Percentiles rank a stretch among this genome's conserved stretches.
Conservation (phyloP, 2,797 vertebrate species). For the Schizothorax lantsangensis region DNA sequence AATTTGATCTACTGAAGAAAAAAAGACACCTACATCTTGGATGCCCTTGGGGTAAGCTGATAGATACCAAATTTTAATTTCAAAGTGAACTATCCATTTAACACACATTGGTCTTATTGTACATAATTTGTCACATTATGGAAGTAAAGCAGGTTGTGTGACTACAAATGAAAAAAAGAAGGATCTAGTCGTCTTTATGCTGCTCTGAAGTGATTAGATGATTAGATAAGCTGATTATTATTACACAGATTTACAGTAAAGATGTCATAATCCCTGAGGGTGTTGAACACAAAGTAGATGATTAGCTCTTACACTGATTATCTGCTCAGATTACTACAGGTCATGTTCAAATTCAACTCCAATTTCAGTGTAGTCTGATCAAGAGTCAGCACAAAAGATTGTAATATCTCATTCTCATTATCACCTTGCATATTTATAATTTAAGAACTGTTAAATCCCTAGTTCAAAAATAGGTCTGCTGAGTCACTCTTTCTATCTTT, state of each 20-base stretch:
- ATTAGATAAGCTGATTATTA: conserved; percentile 20
- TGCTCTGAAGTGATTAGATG: neutral
- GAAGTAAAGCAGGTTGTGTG: neutral
- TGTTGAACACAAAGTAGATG: conserved; percentile 21
- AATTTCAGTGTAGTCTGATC: neutral
- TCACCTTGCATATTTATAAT: neutral
- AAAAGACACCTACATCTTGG: no score
- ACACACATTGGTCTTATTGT: neutral
- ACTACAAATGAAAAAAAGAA: neutral
- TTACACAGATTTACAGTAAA: conserved; percentile 19
- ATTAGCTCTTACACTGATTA: conserved; percentile 12
- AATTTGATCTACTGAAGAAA: no score
- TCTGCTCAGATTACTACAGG: neutral
- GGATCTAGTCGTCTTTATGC: neutral
- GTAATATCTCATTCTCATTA: neutral
- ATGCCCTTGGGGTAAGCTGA: no score
- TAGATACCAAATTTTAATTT: no score
- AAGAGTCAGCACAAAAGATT: neutral
- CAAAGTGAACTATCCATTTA: no score
- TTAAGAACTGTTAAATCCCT: neutral
- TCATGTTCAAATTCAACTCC: neutral
- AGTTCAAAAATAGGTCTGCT: neutral
- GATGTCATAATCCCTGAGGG: conserved; percentile 18
- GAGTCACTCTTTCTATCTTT: neutral
- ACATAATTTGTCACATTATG: neutral